Percentiles rank a stretch among this genome's conserved stretches.
Evolutionary conservation across 2,113 vertebrate species (phyloP).

Genomic region (Tragelaphus imberbis): DNA sequence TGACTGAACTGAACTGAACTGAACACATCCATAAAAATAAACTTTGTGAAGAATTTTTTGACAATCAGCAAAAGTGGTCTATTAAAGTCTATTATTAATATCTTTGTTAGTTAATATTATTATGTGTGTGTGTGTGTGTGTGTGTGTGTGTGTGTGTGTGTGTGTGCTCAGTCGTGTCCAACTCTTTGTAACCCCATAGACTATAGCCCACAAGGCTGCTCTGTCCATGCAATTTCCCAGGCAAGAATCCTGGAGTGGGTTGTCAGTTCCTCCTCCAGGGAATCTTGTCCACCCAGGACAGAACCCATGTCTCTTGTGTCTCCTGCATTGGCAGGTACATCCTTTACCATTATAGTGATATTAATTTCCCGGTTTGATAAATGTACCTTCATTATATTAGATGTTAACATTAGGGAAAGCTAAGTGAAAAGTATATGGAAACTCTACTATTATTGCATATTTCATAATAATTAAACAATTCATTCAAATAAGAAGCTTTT

Average conservation of each 20-base stretch:
- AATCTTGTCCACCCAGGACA: no score
- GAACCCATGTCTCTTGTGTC: not conserved
- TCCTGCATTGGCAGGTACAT: not conserved
- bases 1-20: no score
- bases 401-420: not conserved
- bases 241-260: no score
- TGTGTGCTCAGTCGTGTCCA: not conserved
- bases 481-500: not conserved
- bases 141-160: no score
- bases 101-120: not conserved
- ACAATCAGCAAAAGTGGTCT: not conserved
- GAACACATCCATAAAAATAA: not conserved
- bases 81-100: not conserved
- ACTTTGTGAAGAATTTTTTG: not conserved
- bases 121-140: no score
- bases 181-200: not conserved
- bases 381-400: not conserved
- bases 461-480: not conserved
- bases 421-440: not conserved
- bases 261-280: no score
- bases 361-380: not conserved
- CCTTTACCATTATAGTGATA: not conserved
- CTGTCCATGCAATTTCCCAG: no score
- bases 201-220: no score
- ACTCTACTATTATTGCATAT: not conserved